Conservation (phyloP, 2,888 invertebrate genomes). For the Cheilosia impressa region DNA sequence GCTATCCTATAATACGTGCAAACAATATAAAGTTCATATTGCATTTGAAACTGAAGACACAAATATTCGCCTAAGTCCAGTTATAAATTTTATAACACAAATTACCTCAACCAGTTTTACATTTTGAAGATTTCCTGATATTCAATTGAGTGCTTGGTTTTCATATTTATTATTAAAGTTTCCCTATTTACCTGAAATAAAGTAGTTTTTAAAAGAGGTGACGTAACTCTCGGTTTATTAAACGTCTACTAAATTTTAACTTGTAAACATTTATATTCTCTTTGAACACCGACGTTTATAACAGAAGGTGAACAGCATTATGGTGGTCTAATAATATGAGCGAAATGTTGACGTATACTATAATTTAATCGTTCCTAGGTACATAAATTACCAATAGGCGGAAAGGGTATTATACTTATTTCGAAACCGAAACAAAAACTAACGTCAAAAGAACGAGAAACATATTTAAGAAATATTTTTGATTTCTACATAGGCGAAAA, state of each 20-base stretch:
- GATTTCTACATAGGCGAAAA: too few relatives aligned
- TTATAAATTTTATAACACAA: too few relatives aligned
- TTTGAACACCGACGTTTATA: too few relatives aligned
- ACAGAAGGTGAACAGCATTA: not conserved
- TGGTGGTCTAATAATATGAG: constrained; percentile 13
- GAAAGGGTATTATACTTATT: not conserved
- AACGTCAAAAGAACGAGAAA: not conserved
- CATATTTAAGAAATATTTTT: not conserved
- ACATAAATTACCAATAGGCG: not conserved
- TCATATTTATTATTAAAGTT: not conserved
- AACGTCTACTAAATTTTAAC: too few relatives aligned
- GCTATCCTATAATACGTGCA: too few relatives aligned
- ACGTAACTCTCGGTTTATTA: not conserved
- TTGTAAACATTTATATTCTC: too few relatives aligned
- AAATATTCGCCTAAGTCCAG: too few relatives aligned
- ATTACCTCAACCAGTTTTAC: too few relatives aligned
- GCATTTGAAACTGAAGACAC: too few relatives aligned
- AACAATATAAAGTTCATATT: too few relatives aligned
- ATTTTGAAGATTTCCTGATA: constrained; percentile 7
- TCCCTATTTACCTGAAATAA: not conserved
- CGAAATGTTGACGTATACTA: constrained; percentile 41
- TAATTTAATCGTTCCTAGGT: not conserved
- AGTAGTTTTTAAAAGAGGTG: not conserved
- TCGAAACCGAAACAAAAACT: not conserved
- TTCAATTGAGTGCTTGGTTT: constrained; percentile 10